A percentile compares a stretch with the other conserved stretches of the same genome.
Conservation (phyloP, 2,888 invertebrate genomes). For the Argynnis bischoffii region DNA sequence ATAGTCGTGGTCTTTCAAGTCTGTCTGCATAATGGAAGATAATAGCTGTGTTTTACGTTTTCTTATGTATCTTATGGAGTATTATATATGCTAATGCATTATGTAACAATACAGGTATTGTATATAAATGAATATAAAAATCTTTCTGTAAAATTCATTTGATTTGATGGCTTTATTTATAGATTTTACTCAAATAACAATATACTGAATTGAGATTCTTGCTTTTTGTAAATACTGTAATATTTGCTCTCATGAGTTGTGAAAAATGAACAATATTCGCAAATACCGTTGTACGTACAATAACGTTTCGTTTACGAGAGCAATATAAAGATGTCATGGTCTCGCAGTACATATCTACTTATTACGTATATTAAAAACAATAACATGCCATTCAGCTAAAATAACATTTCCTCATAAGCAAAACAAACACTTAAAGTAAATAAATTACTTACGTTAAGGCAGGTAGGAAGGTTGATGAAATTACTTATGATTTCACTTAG, state of each 20-base stretch:
- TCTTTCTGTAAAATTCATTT: no score
- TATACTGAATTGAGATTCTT: neutral
- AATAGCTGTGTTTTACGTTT: neutral
- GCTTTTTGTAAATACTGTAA: conserved; percentile 1
- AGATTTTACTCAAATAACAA: neutral
- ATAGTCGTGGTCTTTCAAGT: conserved; percentile 2
- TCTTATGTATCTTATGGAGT: neutral
- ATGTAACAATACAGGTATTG: no score
- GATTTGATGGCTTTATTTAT: no score
- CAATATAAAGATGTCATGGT: conserved; percentile 7
- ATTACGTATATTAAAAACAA: no score
- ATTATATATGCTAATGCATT: no score
- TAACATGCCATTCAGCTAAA: no score
- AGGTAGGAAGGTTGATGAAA: no score
- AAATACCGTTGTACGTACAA: neutral
- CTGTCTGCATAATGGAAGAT: neutral
- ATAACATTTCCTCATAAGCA: no score
- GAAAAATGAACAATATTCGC: conserved; percentile 16
- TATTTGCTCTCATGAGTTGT: conserved; percentile 1
- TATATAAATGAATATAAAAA: no score
- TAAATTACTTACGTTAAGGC: no score
- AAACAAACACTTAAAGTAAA: no score
- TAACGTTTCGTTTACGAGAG: conserved; percentile 13
- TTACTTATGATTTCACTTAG: no score
- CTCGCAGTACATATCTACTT: neutral